These are phyloP conservation scores for Pseudomyrmex cubaensis DNA, from an alignment of 1,140 invertebrate species.

Conservation along the genomic window DNA sequence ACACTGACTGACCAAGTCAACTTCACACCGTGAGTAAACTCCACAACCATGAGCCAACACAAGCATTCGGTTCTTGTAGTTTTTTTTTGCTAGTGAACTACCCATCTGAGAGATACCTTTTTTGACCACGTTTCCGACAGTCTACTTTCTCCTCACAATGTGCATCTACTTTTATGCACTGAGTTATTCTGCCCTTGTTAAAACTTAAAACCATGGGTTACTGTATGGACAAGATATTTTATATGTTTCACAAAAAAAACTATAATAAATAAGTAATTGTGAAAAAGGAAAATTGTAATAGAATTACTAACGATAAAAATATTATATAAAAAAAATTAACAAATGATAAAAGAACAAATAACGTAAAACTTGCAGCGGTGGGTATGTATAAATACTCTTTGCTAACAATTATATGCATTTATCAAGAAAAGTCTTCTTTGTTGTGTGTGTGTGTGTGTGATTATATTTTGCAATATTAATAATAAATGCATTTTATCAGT, in stretches of 20 bases:
- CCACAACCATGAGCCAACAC: conserved; percentile 76
- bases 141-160: conserved; percentile 74
- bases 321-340: too few relatives aligned
- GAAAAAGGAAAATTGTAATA: background rate
- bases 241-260: background rate
- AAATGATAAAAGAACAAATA: too few relatives aligned
- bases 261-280: background rate
- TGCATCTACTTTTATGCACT: conserved; percentile 77
- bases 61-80: conserved; percentile 79
- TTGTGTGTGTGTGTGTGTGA: too few relatives aligned
- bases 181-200: conserved; percentile 71
- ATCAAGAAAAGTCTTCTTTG: conserved; percentile 10
- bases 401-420: background rate
- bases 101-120: conserved; percentile 72
- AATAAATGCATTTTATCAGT: conserved; percentile 5
- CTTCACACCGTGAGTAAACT: conserved; percentile 84
- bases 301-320: background rate
- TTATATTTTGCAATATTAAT: background rate
- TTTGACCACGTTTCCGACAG: conserved; percentile 73
- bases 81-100: conserved; percentile 74
- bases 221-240: conserved; percentile 66
- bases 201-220: conserved; percentile 73
- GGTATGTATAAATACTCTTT: too few relatives aligned
- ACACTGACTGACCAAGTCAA: conserved; percentile 82
- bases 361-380: too few relatives aligned